Conservation (phyloP, 2,797 vertebrate species). For the Pipistrellus kuhlii region DNA sequence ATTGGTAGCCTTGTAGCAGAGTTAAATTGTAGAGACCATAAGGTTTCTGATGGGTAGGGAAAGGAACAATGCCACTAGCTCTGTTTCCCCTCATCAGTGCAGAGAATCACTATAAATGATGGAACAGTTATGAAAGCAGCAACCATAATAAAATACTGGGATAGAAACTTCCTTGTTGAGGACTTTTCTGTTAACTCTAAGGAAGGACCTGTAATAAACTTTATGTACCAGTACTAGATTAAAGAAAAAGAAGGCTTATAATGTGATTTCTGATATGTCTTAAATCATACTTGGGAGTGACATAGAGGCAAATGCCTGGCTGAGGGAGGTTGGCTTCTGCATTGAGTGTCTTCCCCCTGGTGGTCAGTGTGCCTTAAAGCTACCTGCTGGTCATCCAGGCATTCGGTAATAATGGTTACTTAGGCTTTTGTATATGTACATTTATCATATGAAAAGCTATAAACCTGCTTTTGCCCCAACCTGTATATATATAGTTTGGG, state of each 20-base stretch:
- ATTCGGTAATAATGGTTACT: no score
- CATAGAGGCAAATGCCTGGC: not conserved
- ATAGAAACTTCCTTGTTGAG: not conserved
- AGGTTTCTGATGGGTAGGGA: not conserved
- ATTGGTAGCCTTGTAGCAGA: not conserved
- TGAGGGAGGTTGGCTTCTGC: no score
- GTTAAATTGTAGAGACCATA: not conserved
- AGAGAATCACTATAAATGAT: not conserved
- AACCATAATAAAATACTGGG: not conserved
- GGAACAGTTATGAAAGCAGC: not conserved
- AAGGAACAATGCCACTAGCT: not conserved
- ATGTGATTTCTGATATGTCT: not conserved
- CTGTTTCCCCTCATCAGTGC: not conserved
- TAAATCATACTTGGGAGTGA: not conserved
- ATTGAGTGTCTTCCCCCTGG: no score
- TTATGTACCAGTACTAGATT: not conserved
- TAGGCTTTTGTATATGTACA: no score
- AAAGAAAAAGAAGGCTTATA: not conserved
- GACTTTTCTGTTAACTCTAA: slow-evolving; percentile 5
- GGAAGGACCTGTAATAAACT: not conserved
- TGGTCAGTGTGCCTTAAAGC: no score
- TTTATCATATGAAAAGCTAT: no score
- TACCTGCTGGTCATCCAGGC: fast-evolving
- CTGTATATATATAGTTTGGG: not conserved
- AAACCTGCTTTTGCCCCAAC: not conserved